Evolutionary conservation across 2,797 vertebrate species (phyloP).

Genomic region (Alectoris magna): DNA sequence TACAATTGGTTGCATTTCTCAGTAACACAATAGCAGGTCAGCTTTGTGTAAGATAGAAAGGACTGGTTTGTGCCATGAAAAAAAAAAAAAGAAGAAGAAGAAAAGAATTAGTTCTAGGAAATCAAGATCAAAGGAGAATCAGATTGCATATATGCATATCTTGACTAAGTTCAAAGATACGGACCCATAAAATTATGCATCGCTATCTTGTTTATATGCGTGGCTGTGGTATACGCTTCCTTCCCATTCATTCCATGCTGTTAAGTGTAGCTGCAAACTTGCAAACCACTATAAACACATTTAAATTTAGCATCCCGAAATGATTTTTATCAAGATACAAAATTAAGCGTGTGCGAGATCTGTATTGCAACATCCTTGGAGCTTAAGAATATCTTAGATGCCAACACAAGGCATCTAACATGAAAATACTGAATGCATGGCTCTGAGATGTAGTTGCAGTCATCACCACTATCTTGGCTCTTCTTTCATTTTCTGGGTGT

Average conservation of each 20-base stretch:
- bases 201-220: neutral
- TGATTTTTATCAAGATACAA: neutral
- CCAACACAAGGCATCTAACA: neutral
- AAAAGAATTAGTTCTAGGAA: neutral
- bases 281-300: neutral
- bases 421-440: neutral
- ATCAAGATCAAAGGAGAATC: neutral
- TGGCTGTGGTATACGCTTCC: neutral
- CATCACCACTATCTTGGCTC: neutral
- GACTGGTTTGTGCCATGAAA: neutral
- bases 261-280: neutral
- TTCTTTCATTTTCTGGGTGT: neutral
- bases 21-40: neutral
- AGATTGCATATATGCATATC: neutral
- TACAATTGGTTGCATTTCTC: neutral
- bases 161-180: constrained; percentile 12
- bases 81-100: neutral
- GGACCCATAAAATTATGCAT: neutral
- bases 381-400: neutral
- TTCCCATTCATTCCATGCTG: neutral
- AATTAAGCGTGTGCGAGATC: neutral
- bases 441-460: neutral
- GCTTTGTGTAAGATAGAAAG: neutral
- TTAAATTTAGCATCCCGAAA: neutral
- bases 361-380: neutral